These are phyloP conservation scores for Neosilurus hyrtlii DNA, from an alignment of 2,797 vertebrate species.

Conservation along the genomic window DNA sequence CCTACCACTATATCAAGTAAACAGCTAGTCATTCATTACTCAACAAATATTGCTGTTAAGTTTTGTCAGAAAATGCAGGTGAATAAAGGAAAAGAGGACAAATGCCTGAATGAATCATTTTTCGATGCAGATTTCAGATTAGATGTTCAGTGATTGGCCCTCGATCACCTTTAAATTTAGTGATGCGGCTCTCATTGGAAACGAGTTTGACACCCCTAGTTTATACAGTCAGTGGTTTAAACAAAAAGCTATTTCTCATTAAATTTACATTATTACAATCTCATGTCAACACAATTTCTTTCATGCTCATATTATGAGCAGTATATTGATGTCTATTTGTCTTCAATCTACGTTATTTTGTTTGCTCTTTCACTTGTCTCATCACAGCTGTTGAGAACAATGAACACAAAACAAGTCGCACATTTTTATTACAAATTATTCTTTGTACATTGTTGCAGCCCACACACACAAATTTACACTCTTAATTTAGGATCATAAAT, in stretches of 20 bases:
- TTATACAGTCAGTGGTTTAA: neutral
- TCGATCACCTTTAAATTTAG: too few species aligned
- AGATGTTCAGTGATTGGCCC: too few species aligned
- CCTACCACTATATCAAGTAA: too few species aligned
- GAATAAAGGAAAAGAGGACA: too few species aligned
- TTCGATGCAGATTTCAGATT: too few species aligned
- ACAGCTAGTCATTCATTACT: too few species aligned
- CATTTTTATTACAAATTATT: neutral
- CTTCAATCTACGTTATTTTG: neutral
- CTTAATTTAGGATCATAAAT: neutral
- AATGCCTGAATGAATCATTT: too few species aligned
- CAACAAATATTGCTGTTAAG: too few species aligned
- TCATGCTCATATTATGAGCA: neutral
- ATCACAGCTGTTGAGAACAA: neutral
- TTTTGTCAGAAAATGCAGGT: too few species aligned
- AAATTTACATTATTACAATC: neutral
- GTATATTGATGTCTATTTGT: neutral
- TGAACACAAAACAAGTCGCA: neutral
- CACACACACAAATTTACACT: neutral
- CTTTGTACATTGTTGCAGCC: neutral
- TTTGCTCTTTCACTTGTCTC: neutral
- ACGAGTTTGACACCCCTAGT: too few species aligned
- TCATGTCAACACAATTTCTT: neutral
- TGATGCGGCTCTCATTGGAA: too few species aligned
- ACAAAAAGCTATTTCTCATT: neutral